Evolutionary conservation across 2,797 vertebrate species (phyloP).

Genomic region (Acanthurus lineatus): DNA sequence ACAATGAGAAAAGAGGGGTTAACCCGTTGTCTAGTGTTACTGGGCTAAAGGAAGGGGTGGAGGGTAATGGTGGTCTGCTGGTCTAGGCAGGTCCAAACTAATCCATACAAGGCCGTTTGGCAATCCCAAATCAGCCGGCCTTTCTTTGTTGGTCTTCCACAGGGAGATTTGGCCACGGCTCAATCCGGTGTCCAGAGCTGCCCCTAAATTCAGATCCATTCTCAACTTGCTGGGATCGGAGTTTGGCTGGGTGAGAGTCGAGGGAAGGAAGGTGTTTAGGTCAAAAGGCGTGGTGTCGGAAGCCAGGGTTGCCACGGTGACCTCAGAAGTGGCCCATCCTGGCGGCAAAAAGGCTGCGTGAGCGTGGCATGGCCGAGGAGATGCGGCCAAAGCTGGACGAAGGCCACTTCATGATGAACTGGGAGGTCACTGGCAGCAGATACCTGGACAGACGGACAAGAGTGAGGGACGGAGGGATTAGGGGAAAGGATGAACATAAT

Average conservation of each 20-base stretch:
- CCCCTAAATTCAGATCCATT: slow-evolving; percentile 57
- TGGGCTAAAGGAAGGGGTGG: slow-evolving; percentile 27
- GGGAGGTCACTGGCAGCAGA: slow-evolving; percentile 95
- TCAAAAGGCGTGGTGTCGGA: slow-evolving; percentile 67
- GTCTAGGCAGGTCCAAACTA: slow-evolving; percentile 56
- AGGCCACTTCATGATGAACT: slow-evolving; percentile 94
- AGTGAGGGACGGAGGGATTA: slow-evolving; percentile 78
- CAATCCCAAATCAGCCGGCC: slow-evolving; percentile 43
- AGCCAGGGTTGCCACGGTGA: slow-evolving; percentile 73
- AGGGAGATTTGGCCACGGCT: slow-evolving; percentile 51
- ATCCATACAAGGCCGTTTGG: slow-evolving; percentile 45
- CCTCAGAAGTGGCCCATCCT: slow-evolving; percentile 91
- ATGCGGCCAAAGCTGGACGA: slow-evolving; percentile 89
- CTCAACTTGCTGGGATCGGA: slow-evolving; percentile 57
- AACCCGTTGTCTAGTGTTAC: slow-evolving; percentile 66
- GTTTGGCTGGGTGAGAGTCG: slow-evolving; percentile 67
- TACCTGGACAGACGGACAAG: slow-evolving; percentile 89
- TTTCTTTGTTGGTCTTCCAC: slow-evolving; percentile 55
- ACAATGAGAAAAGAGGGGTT: slow-evolving; percentile 60
- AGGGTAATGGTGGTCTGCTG: slow-evolving; percentile 58
- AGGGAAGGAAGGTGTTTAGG: slow-evolving; percentile 51
- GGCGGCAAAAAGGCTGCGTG: slow-evolving; percentile 91
- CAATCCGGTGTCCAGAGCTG: slow-evolving; percentile 55
- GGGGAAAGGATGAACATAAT: slow-evolving; percentile 80
- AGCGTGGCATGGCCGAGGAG: slow-evolving; percentile 88